phyloP scores from a whole-genome alignment of 1,140 invertebrate species.

The Papilio glaucus region DNA sequence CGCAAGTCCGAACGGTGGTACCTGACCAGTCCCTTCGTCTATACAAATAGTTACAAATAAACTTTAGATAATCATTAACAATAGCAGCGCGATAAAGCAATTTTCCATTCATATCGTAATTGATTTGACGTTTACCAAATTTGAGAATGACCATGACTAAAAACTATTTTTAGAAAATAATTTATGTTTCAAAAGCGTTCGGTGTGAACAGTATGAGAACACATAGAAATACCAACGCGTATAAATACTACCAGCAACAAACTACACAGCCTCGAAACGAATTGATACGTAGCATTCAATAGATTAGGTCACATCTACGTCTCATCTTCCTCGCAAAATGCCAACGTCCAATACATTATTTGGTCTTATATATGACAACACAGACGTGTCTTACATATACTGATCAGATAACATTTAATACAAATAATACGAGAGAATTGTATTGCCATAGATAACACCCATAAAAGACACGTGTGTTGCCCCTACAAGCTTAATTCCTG shows the following conservation, averaged over 20 bases:
- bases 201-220: slow-evolving; percentile 45
- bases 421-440: background rate
- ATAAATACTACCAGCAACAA: slow-evolving; percentile 43
- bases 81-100: slow-evolving; percentile 38
- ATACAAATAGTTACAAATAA: slow-evolving; percentile 39
- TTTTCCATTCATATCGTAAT: slow-evolving; percentile 39
- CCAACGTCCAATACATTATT: slow-evolving; percentile 47
- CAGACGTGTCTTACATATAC: slow-evolving; percentile 61
- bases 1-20: slow-evolving; percentile 62
- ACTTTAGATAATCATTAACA: slow-evolving; percentile 40
- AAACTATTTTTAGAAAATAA: background rate
- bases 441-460: slow-evolving; percentile 2
- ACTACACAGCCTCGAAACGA: slow-evolving; percentile 51
- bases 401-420: background rate
- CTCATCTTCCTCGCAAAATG: slow-evolving; percentile 15
- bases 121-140: slow-evolving; percentile 19
- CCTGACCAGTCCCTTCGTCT: slow-evolving; percentile 47
- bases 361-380: slow-evolving; percentile 50
- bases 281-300: slow-evolving; percentile 41
- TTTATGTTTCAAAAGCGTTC: slow-evolving; percentile 43
- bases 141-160: background rate
- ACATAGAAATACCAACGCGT: slow-evolving; percentile 41
- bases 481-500: slow-evolving; percentile 3
- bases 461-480: slow-evolving; percentile 17
- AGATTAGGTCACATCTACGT: slow-evolving; percentile 48